A percentile compares a stretch with the other conserved stretches of the same genome.
Evolutionary conservation across 23 tunicate species (phyloP).

Genomic region (Diplosoma virens): DNA sequence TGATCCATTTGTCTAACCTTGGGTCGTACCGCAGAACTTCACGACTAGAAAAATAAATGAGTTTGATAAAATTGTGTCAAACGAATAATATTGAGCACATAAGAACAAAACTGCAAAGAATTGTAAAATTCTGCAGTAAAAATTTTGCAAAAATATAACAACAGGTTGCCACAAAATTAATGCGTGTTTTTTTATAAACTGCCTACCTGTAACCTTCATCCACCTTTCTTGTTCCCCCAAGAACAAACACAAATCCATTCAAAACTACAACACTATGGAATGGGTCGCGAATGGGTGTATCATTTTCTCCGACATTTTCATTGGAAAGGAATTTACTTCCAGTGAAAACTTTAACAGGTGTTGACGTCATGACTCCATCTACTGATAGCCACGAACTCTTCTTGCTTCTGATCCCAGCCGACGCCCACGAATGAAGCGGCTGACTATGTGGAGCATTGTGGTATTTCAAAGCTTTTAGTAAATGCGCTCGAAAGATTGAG

Average conservation of each 20-base stretch:
- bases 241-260: conserved; percentile 74
- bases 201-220: conserved; percentile 62
- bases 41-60: conserved; percentile 28
- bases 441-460: conserved; percentile 50
- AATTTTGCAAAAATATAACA: no score
- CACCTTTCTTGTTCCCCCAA: conserved; percentile 69
- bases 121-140: no score
- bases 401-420: conserved; percentile 31
- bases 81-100: no score
- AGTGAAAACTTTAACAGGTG: conserved; percentile 34
- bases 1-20: conserved; percentile 41
- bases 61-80: no score
- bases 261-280: conserved; percentile 82
- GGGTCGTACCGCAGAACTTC: conserved; percentile 71
- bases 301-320: neutral
- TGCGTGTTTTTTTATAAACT: no score
- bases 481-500: conserved; percentile 11
- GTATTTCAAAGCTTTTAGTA: conserved; percentile 42
- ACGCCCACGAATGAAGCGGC: conserved; percentile 45
- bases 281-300: conserved; percentile 71
- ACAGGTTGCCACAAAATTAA: no score
- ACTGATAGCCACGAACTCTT: conserved; percentile 22
- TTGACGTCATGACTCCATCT: conserved; percentile 74
- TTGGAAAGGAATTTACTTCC: neutral
- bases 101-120: no score